Base-by-base conservation (phyloP, 2,888 invertebrate genomes). In the Stegophylla sp. region DNA sequence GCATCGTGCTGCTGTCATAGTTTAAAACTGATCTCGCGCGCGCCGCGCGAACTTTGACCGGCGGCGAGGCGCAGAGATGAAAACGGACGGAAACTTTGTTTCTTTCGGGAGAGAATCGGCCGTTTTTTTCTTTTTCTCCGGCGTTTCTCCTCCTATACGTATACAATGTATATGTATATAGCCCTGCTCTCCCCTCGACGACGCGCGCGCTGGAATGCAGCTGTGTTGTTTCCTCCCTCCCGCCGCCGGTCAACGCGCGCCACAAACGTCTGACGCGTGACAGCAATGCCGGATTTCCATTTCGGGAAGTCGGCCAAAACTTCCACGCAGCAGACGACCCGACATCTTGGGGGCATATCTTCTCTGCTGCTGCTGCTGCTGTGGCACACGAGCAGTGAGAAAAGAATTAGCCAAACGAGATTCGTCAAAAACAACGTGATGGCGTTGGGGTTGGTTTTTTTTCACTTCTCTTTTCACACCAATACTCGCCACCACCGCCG, bases 201-300 rank as follows among this genome's bases (percentile, higher is more conserved):
- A 10, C 13, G 15, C 43, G 43, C 20, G 1, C 34, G n/a, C 34
- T 9, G 77, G 77, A 77, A 69, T 77, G 77, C 77, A 77, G 77
- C 77, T 77, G 77, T 77, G 77, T 69, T 77, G 77, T 77, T 77
- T 59, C 66, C 28, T 12, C 34, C 9, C 10, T 23, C n/a, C 20
- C 20, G n/a, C n/a, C n/a, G n/a, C n/a, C n/a, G n/a, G n/a, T n/a
- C n/a, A n/a, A n/a, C 53, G 7, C 53, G n/a, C 1, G 3, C 56
- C 28, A 10, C 76, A 53, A 76, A 76, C 43, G 66, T 67, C 56
- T 76, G 66, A 77, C 43, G 67, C 77, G 77, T 77, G 77, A 77
- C 77, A 69, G 69, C 28, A 56, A 77, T 77, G 59, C 56, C 77
- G 67, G 76, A 66, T 75, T 75, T 75, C 63, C 74, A 75, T 75